These are phyloP conservation scores for Papilio elwesi DNA, from an alignment of 2,888 invertebrate species.

Conservation along the genomic window DNA sequence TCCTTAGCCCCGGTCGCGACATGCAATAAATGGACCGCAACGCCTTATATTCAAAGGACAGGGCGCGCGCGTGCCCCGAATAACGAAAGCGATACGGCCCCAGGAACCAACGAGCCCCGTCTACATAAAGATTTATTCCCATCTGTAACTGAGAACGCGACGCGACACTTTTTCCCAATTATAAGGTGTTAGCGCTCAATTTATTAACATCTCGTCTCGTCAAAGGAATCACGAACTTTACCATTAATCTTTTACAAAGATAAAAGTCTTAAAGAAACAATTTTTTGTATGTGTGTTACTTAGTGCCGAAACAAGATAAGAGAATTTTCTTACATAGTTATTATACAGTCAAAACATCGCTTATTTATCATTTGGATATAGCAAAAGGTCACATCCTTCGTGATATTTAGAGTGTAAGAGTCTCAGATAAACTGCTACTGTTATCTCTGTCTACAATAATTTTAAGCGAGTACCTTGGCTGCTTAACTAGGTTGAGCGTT, in stretches of 20 bases:
- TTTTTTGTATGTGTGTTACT: not conserved
- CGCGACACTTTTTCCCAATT: constrained; percentile 83
- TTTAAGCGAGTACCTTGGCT: too few species aligned
- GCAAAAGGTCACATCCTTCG: too few species aligned
- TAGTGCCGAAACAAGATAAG: not conserved
- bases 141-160: constrained; percentile 81
- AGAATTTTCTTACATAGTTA: too few species aligned
- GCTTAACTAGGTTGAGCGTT: too few species aligned
- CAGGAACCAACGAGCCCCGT: constrained; percentile 66
- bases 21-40: constrained; percentile 78
- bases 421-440: too few species aligned
- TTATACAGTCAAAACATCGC: too few species aligned
- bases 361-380: too few species aligned
- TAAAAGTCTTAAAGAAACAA: not conserved
- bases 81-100: constrained; percentile 59
- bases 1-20: constrained; percentile 65
- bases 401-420: too few species aligned
- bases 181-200: constrained; percentile 80
- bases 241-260: constrained; percentile 30
- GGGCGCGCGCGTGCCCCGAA: constrained; percentile 76
- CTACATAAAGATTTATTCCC: constrained; percentile 83
- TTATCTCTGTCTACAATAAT: too few species aligned
- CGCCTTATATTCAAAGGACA: constrained; percentile 79
- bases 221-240: constrained; percentile 66
- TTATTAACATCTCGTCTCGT: constrained; percentile 82